Base-by-base conservation (phyloP, 2,888 invertebrate species). In the Venusia cambrica region DNA sequence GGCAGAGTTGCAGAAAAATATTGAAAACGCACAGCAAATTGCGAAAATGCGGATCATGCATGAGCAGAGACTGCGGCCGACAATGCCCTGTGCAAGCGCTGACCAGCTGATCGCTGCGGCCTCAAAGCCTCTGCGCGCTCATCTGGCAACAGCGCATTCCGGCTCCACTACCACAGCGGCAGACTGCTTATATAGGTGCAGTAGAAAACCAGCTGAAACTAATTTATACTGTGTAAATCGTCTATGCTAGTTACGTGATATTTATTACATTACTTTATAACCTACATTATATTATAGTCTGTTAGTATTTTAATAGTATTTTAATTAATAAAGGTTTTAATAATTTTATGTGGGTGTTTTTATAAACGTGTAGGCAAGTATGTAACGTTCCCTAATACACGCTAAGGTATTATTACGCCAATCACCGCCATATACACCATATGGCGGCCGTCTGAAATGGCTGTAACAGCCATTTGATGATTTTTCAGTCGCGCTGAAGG, bases 181-280 rank as follows among this genome's bases (percentile, higher is more conserved):
- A 10, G 48, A 46, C 14, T 54, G 49, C 38, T 45, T 28, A 28
- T 64, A 58, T 48, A 62, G 48, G 48, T 64, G 57, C 38, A 60
- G 48, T 41, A 70, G 62, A 38, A 77, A 68, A 51, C 65, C 67
- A 13, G 34, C 57, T 3, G 36, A 43, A 7, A 55, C 33, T 15
- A 68, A 66, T 54, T 29, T 76, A 24, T 78, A 78, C 50, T 78
- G 73, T 37, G 62, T 73, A 47, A 72, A 62, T 28, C 62, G 73
- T 26, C 54, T 73, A 49, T 38, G 61, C 45, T 73, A 20, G 19
- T 14, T 19, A 25, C 19, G 5, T 10, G 4, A 2, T 21, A n/a
- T 14, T 4, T 26, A 8, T 4, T 32, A 6, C 24, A 17, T 17
- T 17, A 24, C 4, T 24, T 24, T 12, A n/a, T n/a, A n/a, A n/a